Base-by-base conservation (phyloP, 2,888 invertebrate genomes). In the Microctonus aethiopoides region DNA sequence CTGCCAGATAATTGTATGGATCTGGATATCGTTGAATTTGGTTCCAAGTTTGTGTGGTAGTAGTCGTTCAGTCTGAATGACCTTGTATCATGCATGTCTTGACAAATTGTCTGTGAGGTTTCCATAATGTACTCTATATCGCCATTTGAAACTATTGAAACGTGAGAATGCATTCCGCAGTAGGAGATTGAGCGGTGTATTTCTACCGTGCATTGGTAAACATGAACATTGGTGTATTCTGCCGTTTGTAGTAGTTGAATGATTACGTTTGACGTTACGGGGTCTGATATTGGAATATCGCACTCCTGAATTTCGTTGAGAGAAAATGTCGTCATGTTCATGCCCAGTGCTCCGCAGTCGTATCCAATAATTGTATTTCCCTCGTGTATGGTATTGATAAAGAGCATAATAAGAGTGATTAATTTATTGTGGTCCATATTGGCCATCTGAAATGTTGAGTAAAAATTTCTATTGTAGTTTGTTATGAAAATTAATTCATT, bases 241-340 rank as follows among this genome's bases (percentile, higher is more conserved):
- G 41, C 68, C 2, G 69, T 34, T 57, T 75, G 74, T 1, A 75
- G 39, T 0, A 75, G 24, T 10, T 67, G 67, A 0, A 75, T 22
- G 1, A 71, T 26, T 0, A 39, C 63, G 1, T 20, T 11, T 0
- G 52, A 22, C 9, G 41, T 36, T 2, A 63, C 65, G 0, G 62
- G 57, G 56, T 26, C 6, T 2, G 29, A 24, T 0, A 1, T n/a
- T 2, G 69, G 69, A 29, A 74, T 72, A 16, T 74, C 67, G 32
- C 72, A 74, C 7, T 71, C 57, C 11, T 67, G 70, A 1, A 72
- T 70, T 1, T 74, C 70, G 1, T 70, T 16, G 26, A 72, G 20
- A 4, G 74, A 74, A 22, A 74, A 1, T 0, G 74, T 74, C 0
- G 74, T 71, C 26, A 72, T 64, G 16, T 74, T 74, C 1, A 72